phyloP scores from a whole-genome alignment of 2,888 invertebrate genomes.

The Polydrusus cervinus region DNA sequence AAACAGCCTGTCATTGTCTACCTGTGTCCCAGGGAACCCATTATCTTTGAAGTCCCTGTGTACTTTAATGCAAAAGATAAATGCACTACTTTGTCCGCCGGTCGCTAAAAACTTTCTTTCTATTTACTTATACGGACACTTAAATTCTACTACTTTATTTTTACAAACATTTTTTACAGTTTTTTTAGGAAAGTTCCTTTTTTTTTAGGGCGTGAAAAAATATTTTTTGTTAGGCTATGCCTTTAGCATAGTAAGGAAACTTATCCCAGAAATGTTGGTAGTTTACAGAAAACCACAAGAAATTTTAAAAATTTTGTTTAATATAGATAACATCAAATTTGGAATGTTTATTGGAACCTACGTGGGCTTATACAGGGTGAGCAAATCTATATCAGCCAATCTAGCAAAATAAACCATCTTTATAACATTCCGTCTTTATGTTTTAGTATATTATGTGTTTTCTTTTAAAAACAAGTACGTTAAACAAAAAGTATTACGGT shows the following conservation, averaged over 20 bases:
- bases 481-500: constrained; percentile 72
- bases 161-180: no score
- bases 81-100: no score
- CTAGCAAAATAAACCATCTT: constrained; percentile 19
- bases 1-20: no score
- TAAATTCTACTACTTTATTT: no score
- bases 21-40: no score
- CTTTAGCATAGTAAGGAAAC: constrained; percentile 58
- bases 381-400: constrained; percentile 26
- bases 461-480: constrained; percentile 58
- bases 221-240: constrained; percentile 62
- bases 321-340: constrained; percentile 60
- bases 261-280: constrained; percentile 56
- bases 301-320: constrained; percentile 56
- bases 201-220: constrained; percentile 60
- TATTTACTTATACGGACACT: no score
- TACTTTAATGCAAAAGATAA: no score
- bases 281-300: constrained; percentile 55
- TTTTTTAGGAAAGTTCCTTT: no score
- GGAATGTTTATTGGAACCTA: constrained; percentile 64
- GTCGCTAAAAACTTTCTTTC: no score
- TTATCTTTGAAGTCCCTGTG: no score
- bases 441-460: constrained; percentile 71
- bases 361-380: constrained; percentile 63
- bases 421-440: not conserved